phyloP scores from a whole-genome alignment of 2,797 vertebrate genomes.

The Ctenopoma kingsleyae region DNA sequence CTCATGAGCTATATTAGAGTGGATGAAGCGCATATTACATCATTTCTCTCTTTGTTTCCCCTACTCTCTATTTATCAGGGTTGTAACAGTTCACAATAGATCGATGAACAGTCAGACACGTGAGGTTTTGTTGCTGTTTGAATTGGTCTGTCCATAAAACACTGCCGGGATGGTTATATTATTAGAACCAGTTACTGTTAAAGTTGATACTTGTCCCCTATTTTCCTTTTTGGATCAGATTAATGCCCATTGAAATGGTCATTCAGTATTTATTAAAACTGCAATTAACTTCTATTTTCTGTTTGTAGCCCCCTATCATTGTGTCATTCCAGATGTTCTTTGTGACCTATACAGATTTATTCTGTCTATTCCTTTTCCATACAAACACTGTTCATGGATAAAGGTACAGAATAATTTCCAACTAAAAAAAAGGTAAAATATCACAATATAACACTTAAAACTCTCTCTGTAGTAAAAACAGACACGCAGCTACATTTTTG shows the following conservation, averaged over 20 bases:
- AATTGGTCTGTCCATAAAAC: conserved; percentile 9
- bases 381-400: conserved; percentile 18
- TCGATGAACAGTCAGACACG: background rate
- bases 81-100: conserved; percentile 15
- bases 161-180: conserved; percentile 1
- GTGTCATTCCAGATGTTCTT: conserved; percentile 10
- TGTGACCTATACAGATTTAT: conserved; percentile 2
- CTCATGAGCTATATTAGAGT: conserved; percentile 32
- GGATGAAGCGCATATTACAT: conserved; percentile 14
- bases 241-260: conserved; percentile 15
- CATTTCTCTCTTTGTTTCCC: background rate
- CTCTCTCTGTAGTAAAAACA: conserved; percentile 13
- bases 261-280: conserved; percentile 45
- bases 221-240: conserved; percentile 17
- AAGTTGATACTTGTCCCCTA: conserved; percentile 4
- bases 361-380: conserved; percentile 16
- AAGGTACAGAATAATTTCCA: conserved; percentile 8
- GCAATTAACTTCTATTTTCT: conserved; percentile 15
- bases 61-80: conserved; percentile 4
- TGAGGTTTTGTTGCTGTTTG: conserved; percentile 3
- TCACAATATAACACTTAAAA: conserved; percentile 7
- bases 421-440: conserved; percentile 6
- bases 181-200: conserved; percentile 8
- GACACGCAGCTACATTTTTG: background rate
- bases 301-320: background rate